Base-by-base conservation (phyloP, 2,888 invertebrate genomes). In the Gerris lacustris region DNA sequence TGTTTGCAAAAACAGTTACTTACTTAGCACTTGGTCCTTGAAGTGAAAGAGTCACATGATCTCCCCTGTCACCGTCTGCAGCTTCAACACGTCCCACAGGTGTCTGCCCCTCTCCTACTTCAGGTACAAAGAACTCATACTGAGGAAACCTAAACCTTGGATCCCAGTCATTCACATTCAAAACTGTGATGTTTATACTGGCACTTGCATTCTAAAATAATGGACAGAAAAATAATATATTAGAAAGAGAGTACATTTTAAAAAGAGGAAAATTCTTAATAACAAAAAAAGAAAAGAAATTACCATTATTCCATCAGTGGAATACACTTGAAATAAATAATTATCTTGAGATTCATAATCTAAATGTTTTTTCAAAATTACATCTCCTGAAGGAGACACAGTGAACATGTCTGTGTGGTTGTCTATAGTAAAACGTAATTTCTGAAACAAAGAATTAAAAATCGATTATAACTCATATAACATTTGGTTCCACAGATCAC, bases 81-180 rank as follows among this genome's bases (percentile, higher is more conserved):
- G 90, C 94, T 80, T 92, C 90, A 44, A 95, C 86, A 76, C 85
- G 85, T 6, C 77, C 78, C 6, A 78, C 76, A 4, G 76, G 73
- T 47, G 73, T 70, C 9, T 67, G 68, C 45, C 72, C 73, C 62
- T 70, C 73, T 72, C 71, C 73, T 73, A 81, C 79, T 31, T 74
- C 79, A 73, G 76, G 75, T 74, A 86, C 82, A 73, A 83, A 84
- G 81, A 95, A 94, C 82, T 93, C 92, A 81, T 94, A 95, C 80
- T 92, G 89, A 6, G 91, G 88, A 80, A 91, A 89, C 1, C 91
- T 86, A 82, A 95, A 95, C 71, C 92, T 85, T 0, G 95, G 95
- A 80, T 94, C 94, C 93, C 94, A 94, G 79, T 95, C 94, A 81
- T 95, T 95, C 7, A 93, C 91, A 80, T 94, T 90, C 76, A 88